A percentile compares a stretch with the other conserved stretches of the same genome.
These are phyloP conservation scores for Anastatus disparis DNA, from an alignment of 1,140 invertebrate genomes.

Conservation along the genomic window DNA sequence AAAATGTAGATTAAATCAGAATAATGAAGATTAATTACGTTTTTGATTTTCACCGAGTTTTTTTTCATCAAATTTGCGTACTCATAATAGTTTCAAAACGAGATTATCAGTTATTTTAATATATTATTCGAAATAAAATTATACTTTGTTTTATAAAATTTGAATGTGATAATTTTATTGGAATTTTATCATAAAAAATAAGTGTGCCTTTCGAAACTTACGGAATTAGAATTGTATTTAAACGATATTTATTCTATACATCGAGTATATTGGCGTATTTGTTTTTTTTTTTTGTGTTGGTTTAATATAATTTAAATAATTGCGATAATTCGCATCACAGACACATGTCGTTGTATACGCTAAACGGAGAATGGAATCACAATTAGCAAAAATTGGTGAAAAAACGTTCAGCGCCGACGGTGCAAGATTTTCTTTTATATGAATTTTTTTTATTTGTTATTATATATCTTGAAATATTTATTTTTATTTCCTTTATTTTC, in stretches of 20 bases:
- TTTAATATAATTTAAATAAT: constrained; percentile 12
- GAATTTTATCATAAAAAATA: neutral
- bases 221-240: neutral
- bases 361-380: constrained; percentile 6
- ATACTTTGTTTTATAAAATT: neutral
- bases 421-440: too few species aligned
- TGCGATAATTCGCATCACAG: constrained; percentile 34
- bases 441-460: too few species aligned
- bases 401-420: too few species aligned
- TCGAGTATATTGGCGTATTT: neutral
- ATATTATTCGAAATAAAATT: neutral
- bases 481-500: too few species aligned
- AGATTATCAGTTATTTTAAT: too few species aligned
- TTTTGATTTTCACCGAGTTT: too few species aligned
- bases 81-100: too few species aligned
- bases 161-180: neutral
- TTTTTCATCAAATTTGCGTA: too few species aligned
- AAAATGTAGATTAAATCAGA: too few species aligned
- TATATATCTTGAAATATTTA: too few species aligned
- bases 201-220: neutral
- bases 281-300: neutral
- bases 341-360: constrained; percentile 31
- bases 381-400: too few species aligned
- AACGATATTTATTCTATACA: neutral
- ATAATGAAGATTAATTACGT: too few species aligned